These are phyloP conservation scores for Trichonephila clavipes DNA, from an alignment of 1,140 invertebrate genomes.

Conservation along the genomic window DNA sequence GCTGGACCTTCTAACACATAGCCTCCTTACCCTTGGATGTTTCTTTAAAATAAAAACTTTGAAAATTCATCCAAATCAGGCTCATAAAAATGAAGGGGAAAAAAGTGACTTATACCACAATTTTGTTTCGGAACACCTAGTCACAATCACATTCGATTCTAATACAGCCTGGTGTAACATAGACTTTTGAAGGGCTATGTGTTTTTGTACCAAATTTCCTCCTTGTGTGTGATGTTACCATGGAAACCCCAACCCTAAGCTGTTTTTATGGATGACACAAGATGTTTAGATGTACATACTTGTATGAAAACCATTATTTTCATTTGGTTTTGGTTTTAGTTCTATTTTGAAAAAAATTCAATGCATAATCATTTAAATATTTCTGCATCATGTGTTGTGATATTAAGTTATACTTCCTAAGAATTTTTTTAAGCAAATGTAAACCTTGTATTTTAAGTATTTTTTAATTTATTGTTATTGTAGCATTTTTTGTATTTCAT, in stretches of 20 bases:
- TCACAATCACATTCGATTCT: conserved; percentile 19
- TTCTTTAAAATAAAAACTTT: neutral
- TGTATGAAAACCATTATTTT: neutral
- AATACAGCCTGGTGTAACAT: neutral
- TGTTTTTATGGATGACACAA: neutral
- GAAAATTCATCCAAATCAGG: neutral
- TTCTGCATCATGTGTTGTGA: conserved; percentile 54
- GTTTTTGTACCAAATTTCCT: conserved; percentile 18
- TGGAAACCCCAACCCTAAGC: neutral
- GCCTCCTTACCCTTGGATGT: neutral
- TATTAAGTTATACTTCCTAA: conserved; percentile 40
- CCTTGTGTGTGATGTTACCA: neutral
- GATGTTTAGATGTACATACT: conserved; percentile 20
- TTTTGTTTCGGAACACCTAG: conserved; percentile 27
- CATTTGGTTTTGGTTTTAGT: neutral
- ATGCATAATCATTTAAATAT: conserved; percentile 2
- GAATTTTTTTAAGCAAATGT: conserved; percentile 35
- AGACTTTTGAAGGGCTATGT: neutral
- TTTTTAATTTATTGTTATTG: conserved; percentile 45
- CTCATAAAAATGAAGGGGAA: neutral
- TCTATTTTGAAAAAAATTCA: neutral
- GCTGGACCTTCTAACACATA: conserved; percentile 49
- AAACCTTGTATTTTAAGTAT: conserved; percentile 12
- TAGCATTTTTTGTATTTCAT: conserved; percentile 38
- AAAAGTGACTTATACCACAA: neutral